A percentile compares a stretch with the other conserved stretches of the same genome.
These are phyloP conservation scores for Acanthaster planci DNA, from an alignment of 35 echinoderm and acorn worm genomes.

Conservation along the genomic window DNA sequence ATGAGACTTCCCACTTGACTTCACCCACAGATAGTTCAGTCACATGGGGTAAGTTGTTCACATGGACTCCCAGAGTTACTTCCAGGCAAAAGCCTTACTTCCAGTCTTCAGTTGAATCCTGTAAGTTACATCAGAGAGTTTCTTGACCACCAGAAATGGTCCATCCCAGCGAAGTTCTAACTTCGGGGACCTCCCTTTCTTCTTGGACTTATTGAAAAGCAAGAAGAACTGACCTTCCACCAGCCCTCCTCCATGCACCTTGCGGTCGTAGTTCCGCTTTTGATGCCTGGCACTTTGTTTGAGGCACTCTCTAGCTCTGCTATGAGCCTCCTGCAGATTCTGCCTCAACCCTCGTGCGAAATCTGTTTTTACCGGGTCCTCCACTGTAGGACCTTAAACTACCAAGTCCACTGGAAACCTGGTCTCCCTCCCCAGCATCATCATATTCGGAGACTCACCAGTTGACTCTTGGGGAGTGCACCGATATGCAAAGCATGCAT, in stretches of 20 bases:
- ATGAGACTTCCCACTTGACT: no score
- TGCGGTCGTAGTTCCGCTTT: conserved; percentile 43
- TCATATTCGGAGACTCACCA: conserved; percentile 50
- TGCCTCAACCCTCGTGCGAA: conserved; percentile 2
- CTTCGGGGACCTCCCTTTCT: conserved; percentile 32
- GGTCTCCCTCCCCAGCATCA: conserved; percentile 52
- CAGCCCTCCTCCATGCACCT: background rate
- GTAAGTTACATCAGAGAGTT: conserved; percentile 44
- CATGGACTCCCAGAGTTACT: no score
- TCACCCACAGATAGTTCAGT: no score
- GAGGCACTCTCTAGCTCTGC: conserved; percentile 30
- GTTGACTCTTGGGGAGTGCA: conserved; percentile 62
- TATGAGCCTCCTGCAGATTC: background rate
- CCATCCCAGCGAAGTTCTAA: conserved; percentile 42
- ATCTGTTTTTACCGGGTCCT: background rate
- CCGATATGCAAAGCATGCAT: background rate
- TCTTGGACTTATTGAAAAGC: conserved; percentile 20
- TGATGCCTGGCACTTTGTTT: conserved; percentile 5
- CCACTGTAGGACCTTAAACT: background rate
- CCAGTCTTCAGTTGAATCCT: conserved; percentile 17
- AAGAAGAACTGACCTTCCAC: conserved; percentile 27
- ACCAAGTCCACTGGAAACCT: conserved; percentile 6
- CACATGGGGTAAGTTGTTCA: no score
- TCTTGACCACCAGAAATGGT: conserved; percentile 37
- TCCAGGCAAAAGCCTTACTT: background rate